Evolutionary conservation across 1,140 invertebrate genomes (phyloP).

Genomic region (Drosophila micromelanica): DNA sequence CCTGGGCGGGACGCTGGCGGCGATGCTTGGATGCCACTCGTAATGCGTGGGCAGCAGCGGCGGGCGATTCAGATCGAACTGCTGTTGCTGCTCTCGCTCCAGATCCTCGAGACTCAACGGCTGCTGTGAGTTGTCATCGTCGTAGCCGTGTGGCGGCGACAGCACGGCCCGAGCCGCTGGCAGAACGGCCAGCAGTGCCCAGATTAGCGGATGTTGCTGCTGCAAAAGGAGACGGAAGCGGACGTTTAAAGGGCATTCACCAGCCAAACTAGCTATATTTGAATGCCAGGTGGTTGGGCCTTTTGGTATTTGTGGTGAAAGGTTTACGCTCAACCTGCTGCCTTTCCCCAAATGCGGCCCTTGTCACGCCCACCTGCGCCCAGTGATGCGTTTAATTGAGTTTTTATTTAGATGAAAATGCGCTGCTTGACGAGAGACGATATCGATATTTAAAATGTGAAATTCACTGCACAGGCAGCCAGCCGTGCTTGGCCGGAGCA

Average conservation of each 20-base stretch:
- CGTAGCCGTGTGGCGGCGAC: slow-evolving; percentile 39
- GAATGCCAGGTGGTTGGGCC: slow-evolving; percentile 15
- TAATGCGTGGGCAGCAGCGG: slow-evolving; percentile 65
- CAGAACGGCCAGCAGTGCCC: slow-evolving; percentile 18
- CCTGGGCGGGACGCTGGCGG: slow-evolving; percentile 64
- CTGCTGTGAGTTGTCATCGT: slow-evolving; percentile 55
- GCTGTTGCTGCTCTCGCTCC: slow-evolving; percentile 55
- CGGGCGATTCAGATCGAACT: slow-evolving; percentile 56
- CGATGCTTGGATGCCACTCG: slow-evolving; percentile 61
- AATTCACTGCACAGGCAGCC: background rate
- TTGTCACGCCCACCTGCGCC: slow-evolving; percentile 53
- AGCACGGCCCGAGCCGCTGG: slow-evolving; percentile 24
- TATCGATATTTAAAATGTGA: background rate
- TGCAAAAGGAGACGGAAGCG: slow-evolving; percentile 9
- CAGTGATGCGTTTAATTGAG: slow-evolving; percentile 76
- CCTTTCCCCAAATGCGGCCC: slow-evolving; percentile 47
- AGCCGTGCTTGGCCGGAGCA: background rate
- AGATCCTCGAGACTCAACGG: slow-evolving; percentile 64
- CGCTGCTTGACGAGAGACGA: background rate
- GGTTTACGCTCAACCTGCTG: slow-evolving; percentile 41
- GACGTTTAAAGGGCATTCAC: slow-evolving; percentile 31
- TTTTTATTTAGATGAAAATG: slow-evolving; percentile 40
- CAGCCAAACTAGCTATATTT: slow-evolving; percentile 14
- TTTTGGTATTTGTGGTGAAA: slow-evolving; percentile 51
- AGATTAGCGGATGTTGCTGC: slow-evolving; percentile 40